phyloP scores from a whole-genome alignment of 2,797 vertebrate genomes.

The Urocyon cinereoargenteus region DNA sequence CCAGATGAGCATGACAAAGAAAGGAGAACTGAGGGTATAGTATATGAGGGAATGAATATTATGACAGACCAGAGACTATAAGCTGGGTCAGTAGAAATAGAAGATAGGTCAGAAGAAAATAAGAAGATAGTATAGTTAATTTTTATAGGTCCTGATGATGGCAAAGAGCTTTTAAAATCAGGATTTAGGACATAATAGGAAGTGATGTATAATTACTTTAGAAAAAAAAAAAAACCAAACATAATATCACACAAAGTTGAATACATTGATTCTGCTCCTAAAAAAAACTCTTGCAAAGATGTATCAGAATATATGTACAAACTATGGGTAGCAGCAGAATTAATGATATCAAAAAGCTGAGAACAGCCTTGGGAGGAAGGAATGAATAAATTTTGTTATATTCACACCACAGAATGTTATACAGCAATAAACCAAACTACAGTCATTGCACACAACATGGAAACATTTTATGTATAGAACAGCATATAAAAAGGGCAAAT shows the following conservation, averaged over 20 bases:
- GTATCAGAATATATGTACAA: not conserved
- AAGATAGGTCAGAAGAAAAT: no score
- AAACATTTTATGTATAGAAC: not conserved
- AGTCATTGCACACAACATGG: not conserved
- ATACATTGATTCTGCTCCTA: not conserved
- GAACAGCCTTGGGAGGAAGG: not conserved
- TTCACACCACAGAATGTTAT: not conserved
- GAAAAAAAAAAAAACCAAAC: not conserved
- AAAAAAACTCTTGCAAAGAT: not conserved
- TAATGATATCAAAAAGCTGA: not conserved
- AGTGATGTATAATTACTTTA: not conserved
- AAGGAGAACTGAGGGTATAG: not conserved
- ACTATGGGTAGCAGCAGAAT: not conserved
- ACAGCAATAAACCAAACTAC: not conserved
- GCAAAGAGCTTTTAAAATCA: not conserved
- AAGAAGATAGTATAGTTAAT: not conserved
- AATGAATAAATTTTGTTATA: not conserved
- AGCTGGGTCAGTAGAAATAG: not conserved
- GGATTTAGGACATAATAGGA: not conserved
- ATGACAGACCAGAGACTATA: not conserved
- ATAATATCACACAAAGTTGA: not conserved
- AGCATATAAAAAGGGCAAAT: not conserved
- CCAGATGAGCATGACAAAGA: not conserved
- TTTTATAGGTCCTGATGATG: not conserved
- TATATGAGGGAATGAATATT: not conserved